A percentile compares a stretch with the other conserved stretches of the same genome.
phyloP scores from a whole-genome alignment of 2,113 vertebrate genomes.

The Charadrius vociferus region DNA sequence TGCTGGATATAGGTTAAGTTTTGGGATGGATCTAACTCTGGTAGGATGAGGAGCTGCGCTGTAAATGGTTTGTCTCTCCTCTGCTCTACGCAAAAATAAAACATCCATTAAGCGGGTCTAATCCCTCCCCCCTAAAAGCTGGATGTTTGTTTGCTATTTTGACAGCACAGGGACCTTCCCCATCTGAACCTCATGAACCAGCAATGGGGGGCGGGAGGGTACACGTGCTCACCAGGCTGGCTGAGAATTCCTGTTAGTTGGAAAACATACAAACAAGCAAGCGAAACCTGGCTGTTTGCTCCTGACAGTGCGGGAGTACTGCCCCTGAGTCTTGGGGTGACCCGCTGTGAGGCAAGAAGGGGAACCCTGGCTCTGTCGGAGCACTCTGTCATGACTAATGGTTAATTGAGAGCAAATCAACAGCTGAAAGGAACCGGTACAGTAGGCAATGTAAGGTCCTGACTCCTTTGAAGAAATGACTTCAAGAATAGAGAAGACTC shows the following conservation, averaged over 20 bases:
- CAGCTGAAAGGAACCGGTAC: background rate
- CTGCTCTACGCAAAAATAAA: background rate
- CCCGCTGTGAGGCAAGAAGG: background rate
- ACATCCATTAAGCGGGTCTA: background rate
- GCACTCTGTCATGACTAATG: accelerated
- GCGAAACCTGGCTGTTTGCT: background rate
- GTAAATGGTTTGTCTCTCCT: background rate
- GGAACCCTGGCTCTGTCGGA: background rate
- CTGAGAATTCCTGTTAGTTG: background rate
- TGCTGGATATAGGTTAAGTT: background rate
- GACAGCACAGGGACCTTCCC: background rate
- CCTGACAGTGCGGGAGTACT: background rate
- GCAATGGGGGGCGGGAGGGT: background rate
- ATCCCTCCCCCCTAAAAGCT: background rate
- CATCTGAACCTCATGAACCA: background rate
- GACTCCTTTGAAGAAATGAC: background rate
- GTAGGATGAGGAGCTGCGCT: background rate
- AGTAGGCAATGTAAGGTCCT: background rate
- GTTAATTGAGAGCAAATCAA: background rate
- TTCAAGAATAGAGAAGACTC: background rate
- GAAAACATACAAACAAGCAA: background rate
- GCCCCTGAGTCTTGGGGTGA: background rate
- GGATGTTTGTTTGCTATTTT: background rate
- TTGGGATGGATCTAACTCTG: background rate
- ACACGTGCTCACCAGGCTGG: background rate